Percentiles rank a stretch among this genome's conserved stretches.
These are phyloP conservation scores for Morone saxatilis DNA, from an alignment of 2,113 vertebrate species.

Conservation along the genomic window DNA sequence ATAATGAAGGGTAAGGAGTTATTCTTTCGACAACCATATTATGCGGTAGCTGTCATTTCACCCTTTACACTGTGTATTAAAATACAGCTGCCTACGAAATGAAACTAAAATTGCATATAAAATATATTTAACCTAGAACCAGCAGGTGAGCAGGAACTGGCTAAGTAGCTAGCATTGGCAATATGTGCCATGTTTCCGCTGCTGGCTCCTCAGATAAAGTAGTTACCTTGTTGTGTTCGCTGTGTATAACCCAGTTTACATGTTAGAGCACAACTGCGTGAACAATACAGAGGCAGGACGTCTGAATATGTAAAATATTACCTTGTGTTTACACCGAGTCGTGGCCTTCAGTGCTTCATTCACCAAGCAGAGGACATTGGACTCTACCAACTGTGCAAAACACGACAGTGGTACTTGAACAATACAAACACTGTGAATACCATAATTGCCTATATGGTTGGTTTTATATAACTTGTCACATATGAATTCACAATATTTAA, in stretches of 20 bases:
- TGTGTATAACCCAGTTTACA: rapidly evolving
- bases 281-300: background rate
- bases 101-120: background rate
- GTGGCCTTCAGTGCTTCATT: constrained; percentile 59
- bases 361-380: constrained; percentile 75
- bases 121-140: too few relatives aligned
- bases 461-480: rapidly evolving
- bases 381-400: constrained; percentile 68
- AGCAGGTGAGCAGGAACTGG: too few relatives aligned
- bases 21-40: too few relatives aligned
- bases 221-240: rapidly evolving
- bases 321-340: constrained; percentile 51
- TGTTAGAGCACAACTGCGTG: rapidly evolving
- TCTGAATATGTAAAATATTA: constrained; percentile 5
- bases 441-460: rapidly evolving
- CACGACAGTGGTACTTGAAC: background rate
- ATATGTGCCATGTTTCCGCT: background rate
- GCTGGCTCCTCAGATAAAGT: background rate
- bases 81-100: background rate
- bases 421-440: background rate
- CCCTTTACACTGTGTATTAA: too few relatives aligned
- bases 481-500: rapidly evolving
- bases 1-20: background rate
- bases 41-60: background rate
- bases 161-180: constrained; percentile 23